These are phyloP conservation scores for Varanus salvator DNA, from an alignment of 2,113 vertebrate genomes.

Conservation along the genomic window DNA sequence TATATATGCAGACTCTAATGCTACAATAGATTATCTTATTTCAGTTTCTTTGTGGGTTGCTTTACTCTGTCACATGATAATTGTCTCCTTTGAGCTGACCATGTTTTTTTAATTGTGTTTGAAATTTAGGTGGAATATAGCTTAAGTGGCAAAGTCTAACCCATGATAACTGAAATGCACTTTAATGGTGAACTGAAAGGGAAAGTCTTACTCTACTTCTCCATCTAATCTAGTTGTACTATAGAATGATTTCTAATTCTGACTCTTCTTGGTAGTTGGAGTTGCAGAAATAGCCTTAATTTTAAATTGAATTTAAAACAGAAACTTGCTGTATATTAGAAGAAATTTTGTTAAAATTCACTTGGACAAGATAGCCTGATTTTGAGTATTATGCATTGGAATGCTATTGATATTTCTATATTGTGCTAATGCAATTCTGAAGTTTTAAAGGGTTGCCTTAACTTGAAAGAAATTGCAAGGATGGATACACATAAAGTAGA, in stretches of 20 bases:
- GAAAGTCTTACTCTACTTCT: neutral
- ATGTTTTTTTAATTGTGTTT: neutral
- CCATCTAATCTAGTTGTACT: neutral
- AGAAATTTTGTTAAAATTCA: neutral
- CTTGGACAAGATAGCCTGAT: neutral
- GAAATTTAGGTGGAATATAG: neutral
- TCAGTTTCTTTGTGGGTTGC: neutral
- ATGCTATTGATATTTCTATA: neutral
- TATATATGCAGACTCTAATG: neutral
- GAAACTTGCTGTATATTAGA: neutral
- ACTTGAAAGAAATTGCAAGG: neutral
- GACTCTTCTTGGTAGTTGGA: neutral
- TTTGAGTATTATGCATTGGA: neutral
- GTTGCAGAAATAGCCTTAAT: neutral
- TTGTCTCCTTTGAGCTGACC: neutral
- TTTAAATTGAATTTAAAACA: neutral
- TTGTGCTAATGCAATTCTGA: neutral
- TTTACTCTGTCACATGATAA: neutral
- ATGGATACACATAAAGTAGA: neutral
- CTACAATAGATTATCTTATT: neutral
- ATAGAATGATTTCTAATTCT: neutral
- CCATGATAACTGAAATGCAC: neutral
- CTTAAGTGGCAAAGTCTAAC: neutral
- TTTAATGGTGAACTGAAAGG: neutral
- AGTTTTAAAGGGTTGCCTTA: neutral